Base-by-base conservation (phyloP, 92 coral and sea anemone genomes). In the Bergia sp. region DNA sequence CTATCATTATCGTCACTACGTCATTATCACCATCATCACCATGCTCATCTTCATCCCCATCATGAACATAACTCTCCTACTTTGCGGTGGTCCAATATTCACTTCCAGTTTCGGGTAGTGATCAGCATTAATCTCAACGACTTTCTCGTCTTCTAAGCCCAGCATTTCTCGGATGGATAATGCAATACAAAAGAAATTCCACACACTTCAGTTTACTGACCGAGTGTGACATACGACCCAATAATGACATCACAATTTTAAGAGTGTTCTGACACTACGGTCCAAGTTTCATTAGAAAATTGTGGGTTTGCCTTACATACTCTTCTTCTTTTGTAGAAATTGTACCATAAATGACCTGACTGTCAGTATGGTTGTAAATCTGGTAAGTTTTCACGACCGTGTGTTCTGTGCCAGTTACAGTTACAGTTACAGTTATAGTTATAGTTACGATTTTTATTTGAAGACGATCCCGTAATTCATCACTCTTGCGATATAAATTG, bases 311-410 rank as follows among this genome's bases (percentile, higher is more conserved):
- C 6, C 20, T 50, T 76, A 23, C 38, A 41, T 50, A 4, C 44
- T 58, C 29, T 73, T 57, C n/a, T 67, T 77, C n/a, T 29, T 71
- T 57, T 67, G 8, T 76, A 95, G 99, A 89, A 97, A 95, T 89
- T 85, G 91, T 37, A 97, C 99, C 3, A 97, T 97, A 83, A 97
- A 97, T 78, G 98, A 97, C 67, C 89, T 97, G 73, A 95, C 99
- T 40, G 95, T 95, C 72, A 92, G 92, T 75, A 89, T 97, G 94
- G 91, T 97, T 5, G 93, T 97, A 67, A 97, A 97, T 81, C 89
- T 97, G 95, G 98, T 95, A 80, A 91, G 94, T 77, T 3, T 43
- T 13, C 5, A 39, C 50, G 5, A 16, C 49, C 5, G 21, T 7
- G 4, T 79, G n/a, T 42, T 13, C 20, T 9, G 18, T 12, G 37